These are phyloP conservation scores for Addax nasomaculatus DNA, from an alignment of 2,113 vertebrate species.

Conservation along the genomic window DNA sequence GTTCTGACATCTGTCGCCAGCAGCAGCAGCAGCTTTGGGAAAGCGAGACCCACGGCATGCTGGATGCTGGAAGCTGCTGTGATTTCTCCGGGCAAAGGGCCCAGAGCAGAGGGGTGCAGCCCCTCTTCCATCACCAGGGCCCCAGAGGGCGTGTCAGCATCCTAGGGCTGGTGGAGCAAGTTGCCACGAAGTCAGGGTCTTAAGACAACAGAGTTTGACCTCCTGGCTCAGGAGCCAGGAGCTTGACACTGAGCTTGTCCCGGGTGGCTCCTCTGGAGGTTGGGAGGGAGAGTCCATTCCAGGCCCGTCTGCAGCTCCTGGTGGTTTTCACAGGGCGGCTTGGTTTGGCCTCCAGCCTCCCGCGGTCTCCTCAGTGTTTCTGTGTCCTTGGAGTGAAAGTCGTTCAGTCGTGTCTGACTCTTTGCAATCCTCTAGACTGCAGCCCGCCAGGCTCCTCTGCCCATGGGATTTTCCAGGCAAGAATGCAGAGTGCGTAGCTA, in stretches of 20 bases:
- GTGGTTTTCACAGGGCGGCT: fast-evolving
- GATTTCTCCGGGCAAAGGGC: not conserved
- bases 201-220: too few relatives aligned
- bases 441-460: not conserved
- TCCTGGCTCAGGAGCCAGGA: not conserved
- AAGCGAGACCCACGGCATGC: fast-evolving
- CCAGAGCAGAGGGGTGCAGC: not conserved
- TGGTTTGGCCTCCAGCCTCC: not conserved
- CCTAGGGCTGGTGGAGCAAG: not conserved
- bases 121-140: not conserved
- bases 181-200: too few relatives aligned
- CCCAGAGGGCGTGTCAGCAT: not conserved
- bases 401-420: not conserved
- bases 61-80: not conserved
- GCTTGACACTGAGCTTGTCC: too few relatives aligned
- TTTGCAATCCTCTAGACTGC: not conserved
- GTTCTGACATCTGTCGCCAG: not conserved
- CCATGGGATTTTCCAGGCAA: not conserved
- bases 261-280: fast-evolving
- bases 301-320: not conserved
- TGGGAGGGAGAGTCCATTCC: fast-evolving
- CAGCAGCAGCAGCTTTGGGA: not conserved
- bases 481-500: not conserved
- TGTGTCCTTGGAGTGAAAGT: not conserved
- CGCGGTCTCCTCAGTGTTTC: fast-evolving